Conservation (phyloP, 35 echinoderm and acorn worm species). For the Stichopus chloronotus region DNA sequence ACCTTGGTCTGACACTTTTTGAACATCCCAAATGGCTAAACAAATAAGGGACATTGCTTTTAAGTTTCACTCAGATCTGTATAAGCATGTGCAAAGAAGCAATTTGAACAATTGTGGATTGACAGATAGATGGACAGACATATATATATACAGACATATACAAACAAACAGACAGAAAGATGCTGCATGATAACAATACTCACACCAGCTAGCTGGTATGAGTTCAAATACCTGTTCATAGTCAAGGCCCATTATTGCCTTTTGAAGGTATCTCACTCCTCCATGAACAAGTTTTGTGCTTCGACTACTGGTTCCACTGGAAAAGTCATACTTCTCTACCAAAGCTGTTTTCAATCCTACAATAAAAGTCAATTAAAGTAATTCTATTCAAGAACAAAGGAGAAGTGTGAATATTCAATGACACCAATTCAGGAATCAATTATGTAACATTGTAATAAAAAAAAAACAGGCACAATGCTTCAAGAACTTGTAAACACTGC, state of each 20-base stretch:
- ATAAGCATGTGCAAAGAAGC: too few relatives aligned
- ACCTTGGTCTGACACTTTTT: too few relatives aligned
- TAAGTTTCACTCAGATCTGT: too few relatives aligned
- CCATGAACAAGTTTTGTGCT: conserved; percentile 98
- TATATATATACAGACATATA: not conserved
- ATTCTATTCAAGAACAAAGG: not conserved
- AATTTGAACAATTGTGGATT: too few relatives aligned
- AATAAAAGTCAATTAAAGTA: not conserved
- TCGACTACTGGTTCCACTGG: conserved; percentile 83
- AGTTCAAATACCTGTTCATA: conserved; percentile 72
- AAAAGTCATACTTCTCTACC: conserved; percentile 98
- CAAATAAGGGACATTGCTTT: too few relatives aligned
- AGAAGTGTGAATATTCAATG: too few relatives aligned
- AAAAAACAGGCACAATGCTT: too few relatives aligned
- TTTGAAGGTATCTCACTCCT: conserved; percentile 93
- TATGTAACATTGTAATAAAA: too few relatives aligned
- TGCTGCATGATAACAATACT: not conserved
- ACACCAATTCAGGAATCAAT: too few relatives aligned
- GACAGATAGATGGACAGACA: not conserved
- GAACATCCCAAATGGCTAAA: too few relatives aligned
- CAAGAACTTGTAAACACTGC: too few relatives aligned
- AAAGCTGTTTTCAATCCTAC: conserved; percentile 91
- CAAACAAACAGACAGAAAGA: not conserved
- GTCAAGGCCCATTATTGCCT: conserved; percentile 93
- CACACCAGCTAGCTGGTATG: not conserved